A percentile compares a stretch with the other conserved stretches of the same genome.
phyloP scores from a whole-genome alignment of 2,113 vertebrate genomes.

The Bagarius yarrelli region DNA sequence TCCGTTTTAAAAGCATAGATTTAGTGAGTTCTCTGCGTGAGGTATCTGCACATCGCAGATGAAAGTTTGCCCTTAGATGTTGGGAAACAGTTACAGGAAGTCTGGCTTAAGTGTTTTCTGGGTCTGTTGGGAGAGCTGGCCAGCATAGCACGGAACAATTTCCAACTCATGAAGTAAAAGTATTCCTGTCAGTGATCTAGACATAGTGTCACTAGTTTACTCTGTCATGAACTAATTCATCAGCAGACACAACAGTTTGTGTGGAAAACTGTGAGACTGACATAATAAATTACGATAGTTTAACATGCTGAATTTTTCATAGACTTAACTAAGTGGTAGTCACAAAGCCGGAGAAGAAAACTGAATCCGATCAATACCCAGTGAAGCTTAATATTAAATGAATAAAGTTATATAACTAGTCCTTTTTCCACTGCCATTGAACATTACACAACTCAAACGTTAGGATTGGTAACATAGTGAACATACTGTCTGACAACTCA shows the following conservation, averaged over 20 bases:
- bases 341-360: background rate
- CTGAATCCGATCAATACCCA: background rate
- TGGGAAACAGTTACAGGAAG: conserved; percentile 18
- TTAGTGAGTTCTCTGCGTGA: conserved; percentile 9
- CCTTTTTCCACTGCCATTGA: background rate
- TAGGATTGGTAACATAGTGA: conserved; percentile 22
- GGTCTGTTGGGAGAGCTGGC: background rate
- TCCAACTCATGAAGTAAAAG: conserved; percentile 5
- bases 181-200: conserved; percentile 15
- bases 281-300: background rate
- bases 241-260: background rate
- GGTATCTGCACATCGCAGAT: background rate
- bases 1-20: conserved; percentile 20
- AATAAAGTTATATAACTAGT: background rate
- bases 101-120: conserved; percentile 12
- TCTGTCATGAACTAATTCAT: background rate
- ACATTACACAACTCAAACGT: conserved; percentile 28
- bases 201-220: conserved; percentile 8
- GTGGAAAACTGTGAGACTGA: conserved; percentile 12
- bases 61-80: background rate
- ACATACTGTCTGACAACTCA: conserved; percentile 18
- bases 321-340: background rate
- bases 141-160: background rate
- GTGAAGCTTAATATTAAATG: conserved; percentile 5
- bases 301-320: background rate